phyloP scores from a whole-genome alignment of 2,888 invertebrate genomes.

The Disparrhopalites patrizii region DNA sequence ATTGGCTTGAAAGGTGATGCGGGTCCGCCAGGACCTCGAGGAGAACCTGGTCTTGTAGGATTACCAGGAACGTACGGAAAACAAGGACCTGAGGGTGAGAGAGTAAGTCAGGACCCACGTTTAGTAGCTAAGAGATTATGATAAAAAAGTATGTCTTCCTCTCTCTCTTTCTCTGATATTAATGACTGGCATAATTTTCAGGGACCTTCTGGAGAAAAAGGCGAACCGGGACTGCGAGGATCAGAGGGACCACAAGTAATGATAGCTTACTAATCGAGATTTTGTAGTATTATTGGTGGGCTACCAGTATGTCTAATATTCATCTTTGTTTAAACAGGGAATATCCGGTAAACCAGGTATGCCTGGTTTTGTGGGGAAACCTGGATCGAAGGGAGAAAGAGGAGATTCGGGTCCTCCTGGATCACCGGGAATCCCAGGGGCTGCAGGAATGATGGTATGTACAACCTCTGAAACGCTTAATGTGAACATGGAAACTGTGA shows the following conservation, averaged over 20 bases:
- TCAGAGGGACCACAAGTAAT: constrained; percentile 39
- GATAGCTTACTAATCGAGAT: too few species aligned
- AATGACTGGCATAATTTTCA: too few species aligned
- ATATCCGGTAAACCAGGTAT: constrained; percentile 52
- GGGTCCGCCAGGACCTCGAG: constrained; percentile 54
- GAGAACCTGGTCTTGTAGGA: constrained; percentile 51
- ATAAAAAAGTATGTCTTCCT: too few species aligned
- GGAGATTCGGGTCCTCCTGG: constrained; percentile 53
- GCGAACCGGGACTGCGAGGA: constrained; percentile 51
- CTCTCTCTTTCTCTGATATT: too few species aligned
- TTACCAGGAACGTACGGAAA: constrained; percentile 54
- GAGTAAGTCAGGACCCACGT: too few species aligned
- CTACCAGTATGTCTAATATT: too few species aligned
- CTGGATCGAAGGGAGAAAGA: constrained; percentile 53
- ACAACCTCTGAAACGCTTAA: background rate
- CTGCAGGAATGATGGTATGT: constrained; percentile 48
- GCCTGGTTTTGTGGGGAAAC: constrained; percentile 52
- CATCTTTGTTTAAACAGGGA: too few species aligned
- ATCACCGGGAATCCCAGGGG: constrained; percentile 51
- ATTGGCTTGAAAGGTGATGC: constrained; percentile 51
- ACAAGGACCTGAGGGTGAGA: constrained; percentile 54
- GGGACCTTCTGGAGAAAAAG: constrained; percentile 50
- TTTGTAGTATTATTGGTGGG: too few species aligned
- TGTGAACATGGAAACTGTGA: constrained; percentile 47
- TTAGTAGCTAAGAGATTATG: too few species aligned